Conservation (phyloP, 1,140 invertebrate genomes). For the Camponotus pennsylvanicus region DNA sequence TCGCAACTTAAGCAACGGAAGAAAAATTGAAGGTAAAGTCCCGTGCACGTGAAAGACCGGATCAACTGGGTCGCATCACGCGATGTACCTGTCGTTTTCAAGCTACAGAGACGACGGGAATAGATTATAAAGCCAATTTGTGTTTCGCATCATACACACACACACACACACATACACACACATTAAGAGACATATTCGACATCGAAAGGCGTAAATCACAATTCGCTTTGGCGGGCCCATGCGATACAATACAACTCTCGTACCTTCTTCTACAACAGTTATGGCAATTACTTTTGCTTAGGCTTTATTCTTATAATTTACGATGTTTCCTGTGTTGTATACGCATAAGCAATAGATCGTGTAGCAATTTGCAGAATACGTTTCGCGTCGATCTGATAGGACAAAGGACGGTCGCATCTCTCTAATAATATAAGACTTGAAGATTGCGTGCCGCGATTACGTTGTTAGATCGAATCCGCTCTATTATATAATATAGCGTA, state of each 20-base stretch:
- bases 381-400: slow-evolving; percentile 53
- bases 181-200: slow-evolving; percentile 35
- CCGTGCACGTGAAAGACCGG: not conserved
- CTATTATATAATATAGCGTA: slow-evolving; percentile 41
- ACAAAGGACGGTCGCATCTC: slow-evolving; percentile 26
- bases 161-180: not conserved
- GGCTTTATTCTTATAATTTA: slow-evolving; percentile 60
- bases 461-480: slow-evolving; percentile 66
- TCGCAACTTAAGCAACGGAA: slow-evolving; percentile 79
- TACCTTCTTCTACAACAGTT: slow-evolving; percentile 49
- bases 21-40: slow-evolving; percentile 76
- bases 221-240: slow-evolving; percentile 58
- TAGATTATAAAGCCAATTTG: slow-evolving; percentile 44
- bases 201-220: slow-evolving; percentile 53
- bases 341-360: slow-evolving; percentile 45
- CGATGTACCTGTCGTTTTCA: slow-evolving; percentile 1
- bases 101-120: not conserved
- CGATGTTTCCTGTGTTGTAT: slow-evolving; percentile 59
- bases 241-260: slow-evolving; percentile 62
- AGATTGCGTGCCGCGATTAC: slow-evolving; percentile 33
- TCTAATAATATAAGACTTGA: slow-evolving; percentile 52
- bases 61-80: not conserved
- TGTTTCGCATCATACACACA: slow-evolving; percentile 15
- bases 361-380: slow-evolving; percentile 55
- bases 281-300: slow-evolving; percentile 43